phyloP scores from a whole-genome alignment of 2,797 vertebrate genomes.

The Rhinella marina region DNA sequence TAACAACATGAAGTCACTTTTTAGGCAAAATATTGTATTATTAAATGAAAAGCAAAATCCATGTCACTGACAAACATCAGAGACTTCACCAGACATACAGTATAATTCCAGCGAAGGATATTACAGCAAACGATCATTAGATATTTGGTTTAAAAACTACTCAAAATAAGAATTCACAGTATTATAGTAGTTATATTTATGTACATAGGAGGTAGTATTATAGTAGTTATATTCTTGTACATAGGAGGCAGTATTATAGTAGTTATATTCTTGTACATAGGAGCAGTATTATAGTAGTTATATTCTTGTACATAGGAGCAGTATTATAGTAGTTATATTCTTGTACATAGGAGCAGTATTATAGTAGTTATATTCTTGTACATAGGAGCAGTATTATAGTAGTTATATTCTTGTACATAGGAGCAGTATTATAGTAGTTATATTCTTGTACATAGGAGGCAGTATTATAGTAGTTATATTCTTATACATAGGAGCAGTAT shows the following conservation, averaged over 20 bases:
- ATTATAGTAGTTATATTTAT: constrained; percentile 10
- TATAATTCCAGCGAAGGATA: neutral
- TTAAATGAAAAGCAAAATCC: constrained; percentile 23
- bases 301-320: neutral
- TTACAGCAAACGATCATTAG: too few species aligned
- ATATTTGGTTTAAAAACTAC: too few species aligned
- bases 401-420: constrained; percentile 11
- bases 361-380: neutral
- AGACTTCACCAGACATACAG: neutral
- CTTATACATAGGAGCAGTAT: neutral
- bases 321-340: neutral
- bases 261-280: constrained; percentile 13
- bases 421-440: constrained; percentile 13
- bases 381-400: neutral
- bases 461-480: constrained; percentile 18
- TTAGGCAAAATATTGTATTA: constrained; percentile 27
- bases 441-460: neutral
- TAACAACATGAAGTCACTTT: constrained; percentile 38
- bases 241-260: constrained; percentile 4
- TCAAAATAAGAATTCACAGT: too few species aligned
- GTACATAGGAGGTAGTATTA: constrained; percentile 3
- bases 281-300: constrained; percentile 9
- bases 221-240: constrained; percentile 13
- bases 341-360: neutral
- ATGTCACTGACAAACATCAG: neutral